These are phyloP conservation scores for Leptarthrus brevirostris DNA, from an alignment of 2,888 invertebrate genomes.

Conservation along the genomic window DNA sequence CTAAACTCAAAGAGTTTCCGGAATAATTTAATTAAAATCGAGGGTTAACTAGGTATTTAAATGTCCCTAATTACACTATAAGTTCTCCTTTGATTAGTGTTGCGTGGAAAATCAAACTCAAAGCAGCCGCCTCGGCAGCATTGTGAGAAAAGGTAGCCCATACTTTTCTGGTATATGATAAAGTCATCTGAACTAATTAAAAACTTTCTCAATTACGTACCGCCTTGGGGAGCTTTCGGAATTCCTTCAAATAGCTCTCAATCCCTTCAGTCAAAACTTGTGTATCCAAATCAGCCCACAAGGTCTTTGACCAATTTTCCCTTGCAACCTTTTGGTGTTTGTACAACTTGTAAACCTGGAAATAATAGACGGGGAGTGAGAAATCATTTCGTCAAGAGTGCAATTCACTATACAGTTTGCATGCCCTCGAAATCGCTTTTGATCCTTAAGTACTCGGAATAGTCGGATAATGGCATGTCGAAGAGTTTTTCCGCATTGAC, in stretches of 20 bases:
- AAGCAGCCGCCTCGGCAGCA: not conserved
- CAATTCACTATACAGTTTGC: constrained; percentile 67
- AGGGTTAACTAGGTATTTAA: not conserved
- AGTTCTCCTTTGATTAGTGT: not conserved
- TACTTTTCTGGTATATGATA: not conserved
- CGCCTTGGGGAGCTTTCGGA: constrained; percentile 77
- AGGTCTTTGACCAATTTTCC: constrained; percentile 85
- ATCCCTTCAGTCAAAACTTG: constrained; percentile 87
- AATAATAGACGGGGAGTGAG: not conserved
- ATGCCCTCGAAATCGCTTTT: constrained; percentile 75
- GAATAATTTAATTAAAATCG: constrained; percentile 17
- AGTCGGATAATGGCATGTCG: constrained; percentile 86
- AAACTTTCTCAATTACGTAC: constrained; percentile 64
- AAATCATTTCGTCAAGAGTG: not conserved
- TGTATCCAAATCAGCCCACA: constrained; percentile 90
- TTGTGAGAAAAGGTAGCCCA: not conserved
- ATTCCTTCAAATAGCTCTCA: constrained; percentile 84
- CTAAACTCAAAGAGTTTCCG: not conserved
- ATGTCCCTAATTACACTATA: not conserved
- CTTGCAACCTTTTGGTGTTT: constrained; percentile 80
- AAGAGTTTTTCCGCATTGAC: constrained; percentile 86
- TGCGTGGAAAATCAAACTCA: not conserved
- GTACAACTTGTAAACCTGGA: constrained; percentile 78
- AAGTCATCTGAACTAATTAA: constrained; percentile 34
- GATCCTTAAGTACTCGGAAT: constrained; percentile 77